Evolutionary conservation across 2,113 vertebrate genomes (phyloP).

Genomic region (Cryptomyrus ogoouensis): DNA sequence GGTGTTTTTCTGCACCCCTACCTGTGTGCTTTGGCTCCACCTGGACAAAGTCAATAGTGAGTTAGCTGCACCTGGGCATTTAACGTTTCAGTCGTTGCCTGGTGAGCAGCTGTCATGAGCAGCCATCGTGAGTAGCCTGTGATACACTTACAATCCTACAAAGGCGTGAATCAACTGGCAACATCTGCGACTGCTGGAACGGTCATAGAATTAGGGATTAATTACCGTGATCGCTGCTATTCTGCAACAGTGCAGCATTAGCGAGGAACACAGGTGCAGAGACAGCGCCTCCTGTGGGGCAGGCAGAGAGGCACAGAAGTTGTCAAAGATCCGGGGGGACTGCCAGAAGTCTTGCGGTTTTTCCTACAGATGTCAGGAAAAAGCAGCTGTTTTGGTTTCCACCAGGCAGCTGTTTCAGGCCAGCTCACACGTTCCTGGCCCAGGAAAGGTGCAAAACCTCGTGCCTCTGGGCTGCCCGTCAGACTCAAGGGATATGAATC

Average conservation of each 20-base stretch:
- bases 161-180: neutral
- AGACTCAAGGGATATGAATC: neutral
- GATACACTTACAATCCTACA: neutral
- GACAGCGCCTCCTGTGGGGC: neutral
- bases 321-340: neutral
- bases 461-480: neutral
- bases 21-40: neutral
- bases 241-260: neutral
- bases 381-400: slow-evolving; percentile 5
- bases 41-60: neutral
- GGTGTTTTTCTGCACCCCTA: neutral
- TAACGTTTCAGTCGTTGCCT: neutral
- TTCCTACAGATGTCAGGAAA: neutral
- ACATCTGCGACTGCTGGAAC: neutral
- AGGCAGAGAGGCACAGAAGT: neutral
- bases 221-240: neutral
- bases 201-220: neutral
- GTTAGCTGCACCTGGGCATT: neutral
- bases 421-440: neutral
- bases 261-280: no score
- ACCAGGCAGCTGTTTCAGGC: neutral
- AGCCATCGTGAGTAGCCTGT: neutral
- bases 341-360: neutral
- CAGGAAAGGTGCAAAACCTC: neutral
- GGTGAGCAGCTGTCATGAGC: neutral